phyloP scores from a whole-genome alignment of 2,797 vertebrate genomes.

The Sylvia borin region DNA sequence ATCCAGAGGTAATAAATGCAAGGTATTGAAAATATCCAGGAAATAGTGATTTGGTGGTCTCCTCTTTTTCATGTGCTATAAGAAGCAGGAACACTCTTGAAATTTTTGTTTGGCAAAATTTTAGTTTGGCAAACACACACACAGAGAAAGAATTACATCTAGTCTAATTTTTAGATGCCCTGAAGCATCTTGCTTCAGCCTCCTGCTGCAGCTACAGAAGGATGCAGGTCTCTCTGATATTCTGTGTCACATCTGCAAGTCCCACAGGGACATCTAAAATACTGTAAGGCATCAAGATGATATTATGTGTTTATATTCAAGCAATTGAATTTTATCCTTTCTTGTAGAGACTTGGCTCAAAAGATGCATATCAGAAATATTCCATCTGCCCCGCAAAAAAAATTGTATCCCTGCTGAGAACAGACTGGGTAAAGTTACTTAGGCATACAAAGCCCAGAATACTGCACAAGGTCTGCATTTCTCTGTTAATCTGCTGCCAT shows the following conservation, averaged over 20 bases:
- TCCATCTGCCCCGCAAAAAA: neutral
- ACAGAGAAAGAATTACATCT: neutral
- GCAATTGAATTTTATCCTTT: neutral
- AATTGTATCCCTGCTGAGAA: neutral
- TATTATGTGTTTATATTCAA: neutral
- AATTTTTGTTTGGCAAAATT: neutral
- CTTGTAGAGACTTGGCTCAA: neutral
- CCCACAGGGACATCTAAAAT: neutral
- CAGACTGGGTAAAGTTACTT: neutral
- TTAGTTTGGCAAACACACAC: too few species aligned
- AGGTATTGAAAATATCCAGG: neutral
- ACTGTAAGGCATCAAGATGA: neutral
- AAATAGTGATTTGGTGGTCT: neutral
- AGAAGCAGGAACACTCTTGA: neutral
- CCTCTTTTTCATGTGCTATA: neutral
- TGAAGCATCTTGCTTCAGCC: neutral
- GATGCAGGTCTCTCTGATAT: neutral
- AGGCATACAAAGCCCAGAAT: neutral
- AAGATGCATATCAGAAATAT: neutral
- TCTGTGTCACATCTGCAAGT: neutral
- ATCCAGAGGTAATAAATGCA: neutral
- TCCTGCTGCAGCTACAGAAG: neutral
- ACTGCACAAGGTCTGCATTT: neutral
- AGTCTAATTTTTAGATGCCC: neutral
- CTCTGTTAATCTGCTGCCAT: neutral